phyloP scores from a whole-genome alignment of 53 echinoderm and acorn worm species.

The Holothuria leucospilota region DNA sequence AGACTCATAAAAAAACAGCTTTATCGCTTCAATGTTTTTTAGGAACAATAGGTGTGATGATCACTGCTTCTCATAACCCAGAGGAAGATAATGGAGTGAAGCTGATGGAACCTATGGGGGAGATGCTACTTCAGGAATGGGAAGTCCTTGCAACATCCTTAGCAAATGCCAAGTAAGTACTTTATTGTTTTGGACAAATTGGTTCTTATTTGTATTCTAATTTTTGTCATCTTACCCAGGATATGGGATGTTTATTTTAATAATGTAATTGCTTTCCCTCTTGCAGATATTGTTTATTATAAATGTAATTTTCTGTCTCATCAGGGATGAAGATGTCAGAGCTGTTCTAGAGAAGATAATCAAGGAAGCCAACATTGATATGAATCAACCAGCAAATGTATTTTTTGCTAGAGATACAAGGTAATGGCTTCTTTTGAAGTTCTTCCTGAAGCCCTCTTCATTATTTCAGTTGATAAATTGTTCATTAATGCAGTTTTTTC shows the following conservation, averaged over 20 bases:
- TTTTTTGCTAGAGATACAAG: constrained; percentile 93
- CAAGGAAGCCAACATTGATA: constrained; percentile 72
- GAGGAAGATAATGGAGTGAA: constrained; percentile 94
- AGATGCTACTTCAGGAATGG: constrained; percentile 84
- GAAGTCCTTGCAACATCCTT: constrained; percentile 77
- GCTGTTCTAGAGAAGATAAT: constrained; percentile 64
- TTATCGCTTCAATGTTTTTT: background rate
- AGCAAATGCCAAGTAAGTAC: constrained; percentile 84
- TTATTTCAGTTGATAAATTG: no score
- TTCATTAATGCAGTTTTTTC: no score
- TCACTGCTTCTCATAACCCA: constrained; percentile 96
- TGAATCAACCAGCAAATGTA: constrained; percentile 70
- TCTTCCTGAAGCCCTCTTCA: background rate
- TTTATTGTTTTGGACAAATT: background rate
- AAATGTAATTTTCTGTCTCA: no score
- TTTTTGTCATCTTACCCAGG: no score
- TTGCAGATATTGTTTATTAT: no score
- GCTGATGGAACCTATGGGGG: constrained; percentile 94
- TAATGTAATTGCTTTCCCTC: no score
- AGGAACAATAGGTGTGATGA: constrained; percentile 92
- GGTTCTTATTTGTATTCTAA: no score
- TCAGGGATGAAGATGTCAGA: constrained; percentile 79
- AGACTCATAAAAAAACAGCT: no score
- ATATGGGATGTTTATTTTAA: no score
- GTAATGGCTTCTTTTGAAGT: constrained; percentile 31